phyloP scores from a whole-genome alignment of 2,113 vertebrate genomes.

The Mellivora capensis region DNA sequence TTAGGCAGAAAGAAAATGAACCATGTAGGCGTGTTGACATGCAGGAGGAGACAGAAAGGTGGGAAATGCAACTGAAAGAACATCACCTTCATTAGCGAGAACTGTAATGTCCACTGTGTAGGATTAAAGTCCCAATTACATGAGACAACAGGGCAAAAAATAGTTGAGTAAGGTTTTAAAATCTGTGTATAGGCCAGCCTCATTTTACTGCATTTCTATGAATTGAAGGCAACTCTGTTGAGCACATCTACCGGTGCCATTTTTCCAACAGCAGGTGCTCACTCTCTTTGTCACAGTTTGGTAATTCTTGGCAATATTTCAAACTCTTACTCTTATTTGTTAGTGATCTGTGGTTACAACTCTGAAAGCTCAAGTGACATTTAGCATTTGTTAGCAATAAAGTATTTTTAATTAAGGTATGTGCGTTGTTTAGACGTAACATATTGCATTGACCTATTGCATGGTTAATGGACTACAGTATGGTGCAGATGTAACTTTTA shows the following conservation, averaged over 20 bases:
- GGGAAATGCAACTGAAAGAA: background rate
- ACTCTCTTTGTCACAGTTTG: background rate
- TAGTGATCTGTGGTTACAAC: background rate
- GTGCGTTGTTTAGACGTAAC: background rate
- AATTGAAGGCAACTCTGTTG: background rate
- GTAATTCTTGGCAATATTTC: background rate
- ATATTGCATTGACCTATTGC: too few relatives aligned
- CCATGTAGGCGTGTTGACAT: background rate
- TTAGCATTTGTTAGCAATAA: background rate
- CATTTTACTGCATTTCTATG: background rate
- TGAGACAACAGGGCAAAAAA: background rate
- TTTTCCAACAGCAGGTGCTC: background rate
- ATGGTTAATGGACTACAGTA: background rate
- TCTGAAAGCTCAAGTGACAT: background rate
- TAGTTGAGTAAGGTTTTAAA: background rate
- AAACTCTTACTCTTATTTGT: background rate
- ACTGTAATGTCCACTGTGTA: background rate
- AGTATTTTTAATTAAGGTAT: background rate
- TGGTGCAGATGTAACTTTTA: background rate
- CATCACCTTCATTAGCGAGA: background rate
- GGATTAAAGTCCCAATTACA: background rate
- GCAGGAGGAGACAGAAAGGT: background rate
- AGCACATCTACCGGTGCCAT: background rate
- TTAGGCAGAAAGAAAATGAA: background rate
- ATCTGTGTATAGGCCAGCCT: background rate